Base-by-base conservation (phyloP, 2,888 invertebrate species). In the Adelognathus sp. region DNA sequence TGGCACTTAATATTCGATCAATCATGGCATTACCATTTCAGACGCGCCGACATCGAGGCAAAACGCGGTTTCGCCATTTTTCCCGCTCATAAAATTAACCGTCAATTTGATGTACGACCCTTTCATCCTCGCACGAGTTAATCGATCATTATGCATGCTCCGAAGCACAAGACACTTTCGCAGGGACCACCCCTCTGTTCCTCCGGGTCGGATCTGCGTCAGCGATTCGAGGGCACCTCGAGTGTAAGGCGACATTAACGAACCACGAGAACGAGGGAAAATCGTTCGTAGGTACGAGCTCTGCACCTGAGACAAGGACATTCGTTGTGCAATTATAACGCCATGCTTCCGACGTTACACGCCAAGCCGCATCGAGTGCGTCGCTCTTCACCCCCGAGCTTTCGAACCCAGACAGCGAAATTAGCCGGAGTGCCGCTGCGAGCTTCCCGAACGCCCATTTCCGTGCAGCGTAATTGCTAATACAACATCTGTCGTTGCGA, bases 401-500 rank as follows among this genome's bases (percentile, higher is more conserved):
- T 24, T 58, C 36, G 64, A 39, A 41, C n/a, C 50, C 39, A 29
- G 61, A 58, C 33, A 39, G 36, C 64, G 31, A 58, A 70, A 39
- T 76, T 64, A 46, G 70, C 18, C 50, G 36, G 58, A 64, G 70
- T 58, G 46, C 27, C 58, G 63, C 29, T n/a, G n/a, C n/a, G n/a
- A 52, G 50, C 39, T 44, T 60, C 60, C 66, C 66, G 24, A 70
- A 76, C 29, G 31, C 58, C 39, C 50, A 76, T 50, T 76, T 70
- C 69, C 70, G 50, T 16, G 18, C 31, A 58, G 31, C 56, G 46
- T 64, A 70, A 70, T 76, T 76, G 76, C 76, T 70, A 76, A 76
- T 70, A 70, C 58, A 70, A 76, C 76, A 64, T 76, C 50, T 66
- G 56, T 58, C 46, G 76, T 41, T 46, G 46, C 36, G 64, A 56